Percentiles rank a stretch among this genome's conserved stretches.
Conservation (phyloP, 2,888 invertebrate species). For the Dryobota labecula region DNA sequence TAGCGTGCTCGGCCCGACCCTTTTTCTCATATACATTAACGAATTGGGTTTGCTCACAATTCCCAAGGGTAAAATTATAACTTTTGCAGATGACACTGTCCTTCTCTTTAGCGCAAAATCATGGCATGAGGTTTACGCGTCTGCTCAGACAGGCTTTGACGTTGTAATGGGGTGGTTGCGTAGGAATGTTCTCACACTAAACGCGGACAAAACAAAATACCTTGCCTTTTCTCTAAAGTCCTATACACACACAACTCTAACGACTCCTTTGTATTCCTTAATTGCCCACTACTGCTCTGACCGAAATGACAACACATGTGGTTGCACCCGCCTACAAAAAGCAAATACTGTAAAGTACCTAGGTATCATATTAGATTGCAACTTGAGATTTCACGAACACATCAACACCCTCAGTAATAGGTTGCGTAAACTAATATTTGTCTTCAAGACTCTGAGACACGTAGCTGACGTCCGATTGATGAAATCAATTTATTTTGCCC, state of each 20-base stretch:
- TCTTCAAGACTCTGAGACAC: conserved; percentile 6
- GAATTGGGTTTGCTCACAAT: too few relatives aligned
- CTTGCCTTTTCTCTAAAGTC: background rate
- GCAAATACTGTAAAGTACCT: background rate
- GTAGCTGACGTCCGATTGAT: too few relatives aligned
- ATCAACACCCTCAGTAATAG: background rate
- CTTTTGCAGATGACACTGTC: too few relatives aligned
- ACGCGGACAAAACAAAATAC: background rate
- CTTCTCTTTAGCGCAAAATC: too few relatives aligned
- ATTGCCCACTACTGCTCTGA: background rate
- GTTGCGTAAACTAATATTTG: background rate
- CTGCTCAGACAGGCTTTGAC: too few relatives aligned
- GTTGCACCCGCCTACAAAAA: background rate
- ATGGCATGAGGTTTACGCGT: too few relatives aligned
- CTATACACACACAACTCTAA: background rate
- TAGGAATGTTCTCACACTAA: too few relatives aligned
- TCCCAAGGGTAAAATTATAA: too few relatives aligned
- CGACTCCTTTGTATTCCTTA: background rate
- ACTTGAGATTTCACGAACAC: background rate
- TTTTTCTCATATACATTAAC: too few relatives aligned
- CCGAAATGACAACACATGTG: background rate
- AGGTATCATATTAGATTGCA: background rate
- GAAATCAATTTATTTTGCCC: too few relatives aligned
- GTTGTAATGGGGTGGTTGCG: too few relatives aligned
- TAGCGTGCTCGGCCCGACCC: too few relatives aligned